Base-by-base conservation (phyloP, 2,888 invertebrate genomes). In the Actias luna region DNA sequence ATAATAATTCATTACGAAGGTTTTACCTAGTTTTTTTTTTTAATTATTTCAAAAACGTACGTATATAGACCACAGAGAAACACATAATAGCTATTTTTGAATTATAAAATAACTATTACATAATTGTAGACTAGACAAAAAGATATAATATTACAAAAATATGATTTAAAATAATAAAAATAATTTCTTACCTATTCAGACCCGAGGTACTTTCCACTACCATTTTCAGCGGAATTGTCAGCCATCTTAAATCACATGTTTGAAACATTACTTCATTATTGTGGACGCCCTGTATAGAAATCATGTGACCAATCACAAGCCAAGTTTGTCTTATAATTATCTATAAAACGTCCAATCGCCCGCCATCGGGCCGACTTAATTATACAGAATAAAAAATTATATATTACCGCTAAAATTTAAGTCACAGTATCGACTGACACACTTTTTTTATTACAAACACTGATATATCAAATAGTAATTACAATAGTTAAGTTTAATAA, bases 171-270 rank as follows among this genome's bases (percentile, higher is more conserved):
- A 12, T 25, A 50, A 57, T 67, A 61, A 68, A 67, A 59, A 67
- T 64, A 75, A 74, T 70, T 61, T 83, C 89, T 89, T 82, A 90
- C 91, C 90, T 64, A 35, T 65, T 58, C 61, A 67, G 67, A 63
- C 65, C 66, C 62, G 60, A 67, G 65, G 68, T 60, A 73, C 70
- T 70, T 77, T 80, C 78, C 79, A 70, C 69, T 65, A 67, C 68
- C 62, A 71, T 69, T 80, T 83, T 81, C 76, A 78, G 79, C 81
- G 80, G 83, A 84, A 82, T 74, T 73, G 72, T 69, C 76, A 81
- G 90, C 92, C 92, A 92, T 92, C 78, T 92, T 92, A 85, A 71
- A 85, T 92, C 92, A 92, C 92, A 85, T 91, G 89, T 83, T 83
- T 79, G 83, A 84, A 80, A 83, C 77, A 75, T 79, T 79, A 79